These are phyloP conservation scores for Sesia bembeciformis DNA, from an alignment of 2,888 invertebrate species.

Conservation along the genomic window DNA sequence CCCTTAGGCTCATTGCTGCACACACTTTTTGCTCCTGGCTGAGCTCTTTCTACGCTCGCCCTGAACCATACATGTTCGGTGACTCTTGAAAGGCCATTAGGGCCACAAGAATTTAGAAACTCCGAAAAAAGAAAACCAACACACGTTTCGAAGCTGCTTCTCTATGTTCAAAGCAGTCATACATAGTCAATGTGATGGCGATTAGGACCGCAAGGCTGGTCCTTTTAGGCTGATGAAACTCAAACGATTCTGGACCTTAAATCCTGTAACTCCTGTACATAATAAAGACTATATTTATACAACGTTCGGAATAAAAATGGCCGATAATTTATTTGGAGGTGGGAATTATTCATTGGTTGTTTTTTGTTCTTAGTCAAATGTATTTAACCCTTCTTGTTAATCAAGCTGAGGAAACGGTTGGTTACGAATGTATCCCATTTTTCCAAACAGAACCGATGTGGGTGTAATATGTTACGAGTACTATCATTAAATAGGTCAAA, in stretches of 20 bases:
- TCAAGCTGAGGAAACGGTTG: not conserved
- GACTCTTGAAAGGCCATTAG: no score
- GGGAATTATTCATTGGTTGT: not conserved
- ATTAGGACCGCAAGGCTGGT: not conserved
- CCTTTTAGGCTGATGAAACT: not conserved
- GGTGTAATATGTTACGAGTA: no score
- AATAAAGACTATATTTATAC: not conserved
- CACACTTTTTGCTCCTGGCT: no score
- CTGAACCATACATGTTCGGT: no score
- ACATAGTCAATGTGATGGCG: constrained; percentile 1
- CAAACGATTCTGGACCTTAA: not conserved
- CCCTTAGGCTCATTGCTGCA: no score
- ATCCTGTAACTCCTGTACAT: not conserved
- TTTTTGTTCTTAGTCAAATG: not conserved
- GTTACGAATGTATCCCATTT: not conserved
- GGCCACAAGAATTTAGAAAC: no score
- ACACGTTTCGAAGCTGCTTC: not conserved
- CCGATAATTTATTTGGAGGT: not conserved
- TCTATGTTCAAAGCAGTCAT: not conserved
- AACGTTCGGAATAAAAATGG: not conserved
- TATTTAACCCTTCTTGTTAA: not conserved
- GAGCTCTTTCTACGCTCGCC: no score
- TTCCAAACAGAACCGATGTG: no score
- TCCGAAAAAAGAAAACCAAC: not conserved
- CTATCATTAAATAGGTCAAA: no score